Conservation (phyloP, 2,113 vertebrate genomes). For the Struthio camelus region DNA sequence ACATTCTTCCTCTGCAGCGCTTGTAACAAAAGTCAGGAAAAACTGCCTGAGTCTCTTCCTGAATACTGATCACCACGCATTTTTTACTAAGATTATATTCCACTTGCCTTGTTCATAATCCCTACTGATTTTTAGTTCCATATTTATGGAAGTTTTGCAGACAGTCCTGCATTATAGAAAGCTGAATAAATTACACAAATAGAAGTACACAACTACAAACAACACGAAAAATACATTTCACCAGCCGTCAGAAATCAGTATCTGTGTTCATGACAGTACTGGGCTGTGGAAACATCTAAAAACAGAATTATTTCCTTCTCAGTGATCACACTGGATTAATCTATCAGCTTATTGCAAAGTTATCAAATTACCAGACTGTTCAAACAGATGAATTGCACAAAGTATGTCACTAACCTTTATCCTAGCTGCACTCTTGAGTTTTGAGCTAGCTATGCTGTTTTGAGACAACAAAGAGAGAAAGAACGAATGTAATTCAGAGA, state of each 20-base stretch:
- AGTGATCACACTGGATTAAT: conserved; percentile 28
- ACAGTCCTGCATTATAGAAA: not conserved
- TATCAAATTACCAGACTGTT: conserved; percentile 18
- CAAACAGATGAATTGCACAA: not conserved
- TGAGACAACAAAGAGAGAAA: not conserved
- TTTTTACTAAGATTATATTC: not conserved
- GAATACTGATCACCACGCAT: not conserved
- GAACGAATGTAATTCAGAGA: not conserved
- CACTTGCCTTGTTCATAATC: not conserved
- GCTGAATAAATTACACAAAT: not conserved
- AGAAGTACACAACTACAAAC: not conserved
- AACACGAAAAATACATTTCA: not conserved
- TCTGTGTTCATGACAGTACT: conserved; percentile 19
- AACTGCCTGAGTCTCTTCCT: not conserved
- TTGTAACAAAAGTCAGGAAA: not conserved
- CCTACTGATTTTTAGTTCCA: not conserved
- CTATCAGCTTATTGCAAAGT: not conserved
- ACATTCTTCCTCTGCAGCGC: not conserved
- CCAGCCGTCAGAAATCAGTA: not conserved
- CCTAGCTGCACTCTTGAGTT: not conserved
- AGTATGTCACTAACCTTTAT: conserved; percentile 11
- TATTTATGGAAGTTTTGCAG: not conserved
- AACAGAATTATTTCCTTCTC: conserved; percentile 14
- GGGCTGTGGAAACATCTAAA: not conserved
- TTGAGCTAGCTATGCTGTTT: not conserved